Base-by-base conservation (phyloP, 35 echinoderm and acorn worm genomes). In the Eucidaris tribuloides region DNA sequence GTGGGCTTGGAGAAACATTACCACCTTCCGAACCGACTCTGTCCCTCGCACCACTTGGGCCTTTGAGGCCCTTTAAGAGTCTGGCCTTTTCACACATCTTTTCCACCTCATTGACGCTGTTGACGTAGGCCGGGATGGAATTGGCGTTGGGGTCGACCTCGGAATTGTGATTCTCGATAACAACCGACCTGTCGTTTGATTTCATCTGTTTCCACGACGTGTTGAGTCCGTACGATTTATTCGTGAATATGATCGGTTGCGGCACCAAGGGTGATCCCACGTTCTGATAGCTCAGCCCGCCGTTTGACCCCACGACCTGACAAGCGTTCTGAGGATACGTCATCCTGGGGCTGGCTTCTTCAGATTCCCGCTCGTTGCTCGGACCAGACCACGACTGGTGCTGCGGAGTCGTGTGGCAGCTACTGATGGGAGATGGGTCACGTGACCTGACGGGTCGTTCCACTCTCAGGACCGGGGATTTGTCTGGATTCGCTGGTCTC, bases 401-500 rank as follows among this genome's bases (percentile, higher is more conserved):
- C 27, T 31, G 60, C 27, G 60, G 60, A 25, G 60, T 31, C 60
- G 17, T 14, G 27, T 33, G 29, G 11, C 36, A 33, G 60, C 60
- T 63, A 28, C 60, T 63, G 24, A 4, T 31, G 7, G 45, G 40
- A 1, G 82, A 64, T 25, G 44, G 14, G 3, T 39, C 57, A 39
- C n/a, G 14, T 5, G 54, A 46, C 23, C 35, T 41, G 27, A 36
- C 20, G 19, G 32, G 29, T 32, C 43, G 29, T 6, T 85, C 83
- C 55, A 85, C 83, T 59, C 44, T 85, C 29, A 85, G 54, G 18
- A 59, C 49, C 37, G 65, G 45, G 37, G 83, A 49, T 37, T 43
- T 85, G 13, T 85, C 65, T 38, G 68, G 85, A 65, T 88, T 62
- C 25, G 37, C n/a, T 45, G 85, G 85, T 71, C 85, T 80, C 25